Percentiles rank a stretch among this genome's conserved stretches.
These are phyloP conservation scores for Eueides isabella DNA, from an alignment of 1,140 invertebrate species.

Conservation along the genomic window DNA sequence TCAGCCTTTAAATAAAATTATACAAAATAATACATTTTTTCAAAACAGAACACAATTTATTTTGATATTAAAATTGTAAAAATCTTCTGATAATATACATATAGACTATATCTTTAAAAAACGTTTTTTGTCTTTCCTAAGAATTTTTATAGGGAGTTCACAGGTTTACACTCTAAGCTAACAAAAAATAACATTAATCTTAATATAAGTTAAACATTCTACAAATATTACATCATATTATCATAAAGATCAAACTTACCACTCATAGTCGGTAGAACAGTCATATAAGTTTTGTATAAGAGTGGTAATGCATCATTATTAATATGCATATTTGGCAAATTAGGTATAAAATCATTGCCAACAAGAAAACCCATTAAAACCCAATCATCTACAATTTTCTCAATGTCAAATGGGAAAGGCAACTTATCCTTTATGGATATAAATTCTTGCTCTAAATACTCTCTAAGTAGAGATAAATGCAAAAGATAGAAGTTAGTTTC, in stretches of 20 bases:
- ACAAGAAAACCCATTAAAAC: slow-evolving; percentile 97
- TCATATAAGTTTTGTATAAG: slow-evolving; percentile 94
- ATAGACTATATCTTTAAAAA: too few relatives aligned
- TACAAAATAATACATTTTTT: too few relatives aligned
- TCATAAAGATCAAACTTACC: slow-evolving; percentile 82
- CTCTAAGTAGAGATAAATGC: slow-evolving; percentile 94
- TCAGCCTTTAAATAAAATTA: too few relatives aligned
- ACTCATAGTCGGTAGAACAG: slow-evolving; percentile 91
- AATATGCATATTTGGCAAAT: slow-evolving; percentile 97
- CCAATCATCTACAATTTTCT: slow-evolving; percentile 90
- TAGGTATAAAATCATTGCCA: slow-evolving; percentile 98
- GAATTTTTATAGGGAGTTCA: too few relatives aligned
- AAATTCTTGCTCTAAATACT: slow-evolving; percentile 97
- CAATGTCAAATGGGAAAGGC: slow-evolving; percentile 90
- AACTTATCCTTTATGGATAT: slow-evolving; percentile 87
- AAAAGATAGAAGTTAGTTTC: slow-evolving; percentile 96
- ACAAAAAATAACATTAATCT: too few relatives aligned
- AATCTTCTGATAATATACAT: too few relatives aligned
- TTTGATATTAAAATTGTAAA: too few relatives aligned
- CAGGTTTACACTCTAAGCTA: too few relatives aligned
- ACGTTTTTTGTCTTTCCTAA: too few relatives aligned
- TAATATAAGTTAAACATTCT: too few relatives aligned
- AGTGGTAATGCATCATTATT: slow-evolving; percentile 92
- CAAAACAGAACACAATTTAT: too few relatives aligned
- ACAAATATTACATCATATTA: too few relatives aligned